phyloP scores from a whole-genome alignment of 2,888 invertebrate genomes.

The Drymonia ruficornis region DNA sequence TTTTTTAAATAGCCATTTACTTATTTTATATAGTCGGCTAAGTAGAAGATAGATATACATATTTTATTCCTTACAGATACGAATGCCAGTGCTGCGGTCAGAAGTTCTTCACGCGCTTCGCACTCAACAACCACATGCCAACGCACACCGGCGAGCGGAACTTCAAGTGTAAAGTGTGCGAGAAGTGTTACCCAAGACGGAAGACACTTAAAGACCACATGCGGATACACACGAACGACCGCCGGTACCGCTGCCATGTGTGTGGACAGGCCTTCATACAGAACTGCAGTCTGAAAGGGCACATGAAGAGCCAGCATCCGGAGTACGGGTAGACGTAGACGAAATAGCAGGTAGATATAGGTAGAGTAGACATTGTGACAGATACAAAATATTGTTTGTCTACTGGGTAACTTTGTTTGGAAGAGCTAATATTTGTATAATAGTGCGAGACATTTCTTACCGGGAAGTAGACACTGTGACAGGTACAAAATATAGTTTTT shows the following conservation, averaged over 20 bases:
- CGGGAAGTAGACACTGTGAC: no score
- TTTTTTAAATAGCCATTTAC: no score
- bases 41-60: no score
- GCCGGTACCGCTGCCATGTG: conserved; percentile 65
- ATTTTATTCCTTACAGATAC: conserved; percentile 49
- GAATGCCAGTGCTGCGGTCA: conserved; percentile 75
- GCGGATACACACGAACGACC: conserved; percentile 71
- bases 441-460: no score
- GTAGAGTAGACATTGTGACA: no score
- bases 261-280: conserved; percentile 78
- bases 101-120: conserved; percentile 76
- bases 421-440: no score
- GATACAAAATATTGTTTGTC: no score
- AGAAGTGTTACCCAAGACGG: conserved; percentile 70
- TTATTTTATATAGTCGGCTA: no score
- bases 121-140: conserved; percentile 75
- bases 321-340: conserved; percentile 58
- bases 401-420: no score
- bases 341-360: no score
- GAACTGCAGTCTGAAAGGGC: conserved; percentile 75
- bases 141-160: conserved; percentile 74
- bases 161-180: conserved; percentile 74
- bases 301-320: conserved; percentile 76
- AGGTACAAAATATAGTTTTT: no score
- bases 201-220: conserved; percentile 75